Conservation (phyloP, 2,888 invertebrate species). For the Mayetiola destructor region DNA sequence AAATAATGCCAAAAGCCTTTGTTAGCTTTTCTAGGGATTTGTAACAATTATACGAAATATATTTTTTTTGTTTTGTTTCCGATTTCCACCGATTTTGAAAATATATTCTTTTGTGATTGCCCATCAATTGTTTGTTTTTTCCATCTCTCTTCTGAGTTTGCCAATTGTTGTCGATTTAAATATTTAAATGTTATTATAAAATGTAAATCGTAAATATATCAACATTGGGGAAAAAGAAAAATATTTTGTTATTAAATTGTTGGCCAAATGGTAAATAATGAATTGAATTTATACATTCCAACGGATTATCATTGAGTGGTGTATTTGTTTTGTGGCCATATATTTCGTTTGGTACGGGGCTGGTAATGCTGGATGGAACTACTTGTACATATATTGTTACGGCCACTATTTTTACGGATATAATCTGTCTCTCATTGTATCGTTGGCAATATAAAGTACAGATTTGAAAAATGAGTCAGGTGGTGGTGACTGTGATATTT, state of each 20-base stretch:
- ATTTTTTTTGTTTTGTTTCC: constrained; percentile 1
- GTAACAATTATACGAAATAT: constrained; percentile 9
- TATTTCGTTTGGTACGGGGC: background rate
- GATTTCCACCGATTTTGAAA: no score
- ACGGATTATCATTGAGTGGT: background rate
- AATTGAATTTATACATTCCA: background rate
- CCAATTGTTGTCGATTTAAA: background rate
- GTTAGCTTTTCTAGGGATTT: no score
- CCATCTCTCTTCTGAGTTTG: no score
- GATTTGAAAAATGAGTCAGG: constrained; percentile 12
- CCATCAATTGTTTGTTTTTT: no score
- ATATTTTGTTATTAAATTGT: no score
- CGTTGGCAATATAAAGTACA: background rate
- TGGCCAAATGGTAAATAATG: no score
- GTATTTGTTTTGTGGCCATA: background rate
- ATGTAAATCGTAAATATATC: constrained; percentile 4
- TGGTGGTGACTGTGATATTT: constrained; percentile 7
- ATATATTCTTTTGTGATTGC: no score
- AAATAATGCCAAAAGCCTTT: no score
- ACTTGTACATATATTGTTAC: no score
- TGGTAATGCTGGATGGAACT: no score
- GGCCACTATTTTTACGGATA: background rate
- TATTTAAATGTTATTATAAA: constrained; percentile 9
- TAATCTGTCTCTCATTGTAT: background rate
- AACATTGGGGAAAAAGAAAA: no score